Evolutionary conservation across 2,888 invertebrate species (phyloP), one percentile per base, ranked within the genome.

Genomic region (Gari tellinella): DNA sequence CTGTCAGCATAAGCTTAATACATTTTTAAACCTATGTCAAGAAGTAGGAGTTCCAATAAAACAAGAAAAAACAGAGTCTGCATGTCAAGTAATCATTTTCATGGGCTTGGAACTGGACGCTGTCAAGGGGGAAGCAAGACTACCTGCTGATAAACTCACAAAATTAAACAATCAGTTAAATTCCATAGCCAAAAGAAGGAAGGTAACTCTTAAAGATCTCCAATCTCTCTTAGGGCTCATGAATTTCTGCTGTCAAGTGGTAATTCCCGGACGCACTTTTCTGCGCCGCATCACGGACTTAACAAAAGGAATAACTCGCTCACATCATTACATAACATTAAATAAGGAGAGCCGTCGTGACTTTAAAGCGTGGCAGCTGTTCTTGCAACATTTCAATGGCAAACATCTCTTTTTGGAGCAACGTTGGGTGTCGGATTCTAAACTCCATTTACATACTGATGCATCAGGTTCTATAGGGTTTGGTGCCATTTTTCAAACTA

Each of bases 71-170:
- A 72, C n/a, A n/a, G n/a, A n/a, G n/a, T n/a, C n/a, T n/a, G n/a
- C n/a, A n/a, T n/a, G n/a, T n/a, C n/a, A n/a, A 5, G 12, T 31
- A 19, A 55, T 72, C 0, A 65, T 52, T 14, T 72, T 72, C 46
- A 53, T 68, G 65, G 68, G 74, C 26, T 15, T 72, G 4, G 74
- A 78, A 62, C 38, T 74, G 10, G 74, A 70, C 25, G 64, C 70
- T 14, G 37, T 43, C 0, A 12, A 3, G 0, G 74, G 70, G 74
- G 67, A 53, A 19, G 70, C 61, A 3, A 37, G 68, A 8, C 40
- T 79, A 5, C 74, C 70, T 14, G 1, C 1, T 8, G 62, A 68
- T 21, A 72, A 74, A 43, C 14, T 75, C 0, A 1, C 7, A 1
- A 66, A 58, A 45, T n/a, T 62, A 0, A 15, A 56, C 14, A 7